Base-by-base conservation (phyloP, 2,113 vertebrate genomes). In the Gambusia affinis region DNA sequence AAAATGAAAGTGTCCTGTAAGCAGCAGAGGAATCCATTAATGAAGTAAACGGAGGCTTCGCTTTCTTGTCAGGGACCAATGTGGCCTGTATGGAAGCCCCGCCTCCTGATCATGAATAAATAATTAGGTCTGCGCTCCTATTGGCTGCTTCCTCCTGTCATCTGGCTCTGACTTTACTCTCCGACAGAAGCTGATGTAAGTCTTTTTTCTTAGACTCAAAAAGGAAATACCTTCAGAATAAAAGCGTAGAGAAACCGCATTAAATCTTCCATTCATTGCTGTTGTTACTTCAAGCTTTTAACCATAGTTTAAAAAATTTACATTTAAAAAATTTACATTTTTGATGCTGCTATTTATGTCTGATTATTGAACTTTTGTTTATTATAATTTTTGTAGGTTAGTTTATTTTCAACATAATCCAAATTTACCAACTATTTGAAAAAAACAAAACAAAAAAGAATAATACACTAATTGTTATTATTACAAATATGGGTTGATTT, bases 51-150 rank as follows among this genome's bases (percentile, higher is more conserved):
- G 24, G 60, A 37, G 73, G 78, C 76, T 87, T 75, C 85, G 67
- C 65, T 65, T 69, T 22, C 72, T 57, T 57, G 24, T 57, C 51
- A 3, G 6, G 64, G 80, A 64, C 76, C 73, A 30, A 63, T 85
- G 69, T 80, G 61, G 57, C 42, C 60, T 65, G 60, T 12, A 15
- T 60, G n/a, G 77, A 79, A 28, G 72, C 60, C 24, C 85, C 81
- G 82, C 90, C 88, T 44, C 70, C 31, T 35, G 60, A 81, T 85
- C 79, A 91, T 92, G 84, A 92, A 92, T 94, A 89, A 84, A 84
- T 85, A 63, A 92, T 83, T 61, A 63, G 37, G 31, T 68, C 76
- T n/a, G 12, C 37, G 7, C 54, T 67, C 68, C 62, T 8, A 87
- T 84, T 88, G 88, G 89, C 76, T 91, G 67, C 17, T 19, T 63